Percentiles rank a stretch among this genome's conserved stretches.
phyloP scores from a whole-genome alignment of 1,140 invertebrate genomes.

The Macrobrachium rosenbergii region DNA sequence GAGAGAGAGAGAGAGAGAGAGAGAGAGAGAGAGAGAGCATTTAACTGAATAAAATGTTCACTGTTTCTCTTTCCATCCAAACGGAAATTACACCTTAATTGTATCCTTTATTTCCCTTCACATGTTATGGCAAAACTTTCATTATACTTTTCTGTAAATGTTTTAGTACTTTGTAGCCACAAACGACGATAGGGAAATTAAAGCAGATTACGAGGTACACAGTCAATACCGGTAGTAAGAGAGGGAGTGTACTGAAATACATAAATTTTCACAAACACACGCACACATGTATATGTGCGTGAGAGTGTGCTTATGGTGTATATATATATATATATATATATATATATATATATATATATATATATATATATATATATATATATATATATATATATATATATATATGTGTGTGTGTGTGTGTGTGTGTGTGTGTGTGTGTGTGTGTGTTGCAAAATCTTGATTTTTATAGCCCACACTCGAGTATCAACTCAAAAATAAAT shows the following conservation, averaged over 20 bases:
- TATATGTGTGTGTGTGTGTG: background rate
- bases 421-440: background rate
- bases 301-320: background rate
- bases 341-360: constrained; percentile 22
- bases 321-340: constrained; percentile 3
- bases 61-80: no score
- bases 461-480: background rate
- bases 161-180: no score
- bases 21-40: constrained; percentile 2
- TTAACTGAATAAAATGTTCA: background rate
- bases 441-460: no score
- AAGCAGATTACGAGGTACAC: no score
- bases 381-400: constrained; percentile 15
- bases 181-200: background rate
- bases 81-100: no score
- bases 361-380: constrained; percentile 12
- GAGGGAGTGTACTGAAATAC: background rate
- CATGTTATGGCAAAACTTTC: no score
- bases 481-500: background rate
- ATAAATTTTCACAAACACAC: background rate
- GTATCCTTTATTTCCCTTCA: no score
- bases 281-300: background rate
- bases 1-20: constrained; percentile 7
- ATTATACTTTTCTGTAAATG: no score
- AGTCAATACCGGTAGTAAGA: background rate